Conservation (phyloP, 2,797 vertebrate genomes). For the Malacoctenus gilli region DNA sequence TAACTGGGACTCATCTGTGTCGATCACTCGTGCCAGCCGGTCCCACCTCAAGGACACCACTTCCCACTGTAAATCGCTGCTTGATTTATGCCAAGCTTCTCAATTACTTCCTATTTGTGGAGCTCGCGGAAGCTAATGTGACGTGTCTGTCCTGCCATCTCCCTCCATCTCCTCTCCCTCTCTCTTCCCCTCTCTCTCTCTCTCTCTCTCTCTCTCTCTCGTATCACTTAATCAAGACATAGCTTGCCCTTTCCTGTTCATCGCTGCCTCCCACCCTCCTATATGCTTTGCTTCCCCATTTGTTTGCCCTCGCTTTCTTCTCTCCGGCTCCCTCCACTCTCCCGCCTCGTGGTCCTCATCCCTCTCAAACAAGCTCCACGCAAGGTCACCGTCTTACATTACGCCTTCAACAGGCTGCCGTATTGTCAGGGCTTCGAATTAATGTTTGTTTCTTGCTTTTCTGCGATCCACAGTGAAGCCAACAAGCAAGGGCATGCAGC, state of each 20-base stretch:
- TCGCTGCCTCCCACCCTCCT: conserved; percentile 75
- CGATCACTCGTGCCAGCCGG: conserved; percentile 48
- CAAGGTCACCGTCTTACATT: conserved; percentile 28
- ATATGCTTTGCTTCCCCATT: conserved; percentile 60
- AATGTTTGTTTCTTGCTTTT: conserved; percentile 42
- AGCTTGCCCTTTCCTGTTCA: conserved; percentile 83
- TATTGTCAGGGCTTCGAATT: conserved; percentile 21
- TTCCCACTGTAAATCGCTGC: conserved; percentile 42
- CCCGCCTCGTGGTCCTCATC: conserved; percentile 56
- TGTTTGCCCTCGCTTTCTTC: conserved; percentile 68
- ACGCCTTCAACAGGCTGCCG: conserved; percentile 47
- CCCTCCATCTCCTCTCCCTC: conserved; percentile 53
- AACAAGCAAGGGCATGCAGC: conserved; percentile 60
- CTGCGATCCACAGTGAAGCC: conserved; percentile 52
- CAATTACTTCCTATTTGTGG: conserved; percentile 59
- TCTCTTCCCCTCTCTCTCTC: conserved; percentile 42
- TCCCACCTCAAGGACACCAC: conserved; percentile 66
- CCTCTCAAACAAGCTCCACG: conserved; percentile 36
- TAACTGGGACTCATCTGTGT: conserved; percentile 69
- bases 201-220: conserved; percentile 43
- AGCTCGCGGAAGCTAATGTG: conserved; percentile 67
- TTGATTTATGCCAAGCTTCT: conserved; percentile 65
- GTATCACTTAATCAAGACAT: conserved; percentile 83
- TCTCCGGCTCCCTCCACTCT: conserved; percentile 52
- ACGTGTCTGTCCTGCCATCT: conserved; percentile 68